These are phyloP conservation scores for Xestia rhomboidea DNA, from an alignment of 2,888 invertebrate species.

Conservation along the genomic window DNA sequence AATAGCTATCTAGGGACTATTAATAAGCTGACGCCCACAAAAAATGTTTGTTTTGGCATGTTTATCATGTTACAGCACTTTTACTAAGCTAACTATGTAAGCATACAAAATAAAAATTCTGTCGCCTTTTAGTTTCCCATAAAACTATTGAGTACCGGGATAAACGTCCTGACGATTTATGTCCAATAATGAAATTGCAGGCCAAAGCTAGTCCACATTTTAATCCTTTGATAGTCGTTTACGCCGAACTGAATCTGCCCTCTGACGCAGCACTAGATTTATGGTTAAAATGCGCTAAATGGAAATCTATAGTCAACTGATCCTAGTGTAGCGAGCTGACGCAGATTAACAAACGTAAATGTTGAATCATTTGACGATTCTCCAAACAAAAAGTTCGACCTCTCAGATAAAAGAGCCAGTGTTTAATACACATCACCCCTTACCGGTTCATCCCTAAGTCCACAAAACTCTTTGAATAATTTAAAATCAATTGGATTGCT, in stretches of 20 bases:
- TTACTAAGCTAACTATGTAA: neutral
- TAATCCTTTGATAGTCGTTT: conserved; percentile 60
- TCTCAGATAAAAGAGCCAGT: conserved; percentile 52
- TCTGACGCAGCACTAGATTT: conserved; percentile 55
- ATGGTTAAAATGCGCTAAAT: conserved; percentile 52
- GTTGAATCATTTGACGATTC: conserved; percentile 50
- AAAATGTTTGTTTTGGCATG: conserved; percentile 28
- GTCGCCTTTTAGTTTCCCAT: conserved; percentile 16
- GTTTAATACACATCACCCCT: conserved; percentile 63
- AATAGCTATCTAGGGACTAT: conserved; percentile 63
- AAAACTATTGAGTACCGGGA: conserved; percentile 32
- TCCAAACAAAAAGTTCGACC: conserved; percentile 58
- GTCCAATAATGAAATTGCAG: conserved; percentile 55
- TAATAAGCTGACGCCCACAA: conserved; percentile 53
- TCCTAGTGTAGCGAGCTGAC: conserved; percentile 14
- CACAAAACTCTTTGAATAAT: conserved; percentile 73
- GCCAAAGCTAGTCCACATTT: conserved; percentile 59
- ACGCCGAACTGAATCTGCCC: conserved; percentile 50
- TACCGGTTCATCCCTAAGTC: conserved; percentile 67
- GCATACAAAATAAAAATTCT: conserved; percentile 9
- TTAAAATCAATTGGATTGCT: conserved; percentile 74
- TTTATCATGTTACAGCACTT: conserved; percentile 30
- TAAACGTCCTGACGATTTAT: conserved; percentile 54
- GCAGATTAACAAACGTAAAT: conserved; percentile 45
- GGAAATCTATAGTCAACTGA: conserved; percentile 31